Percentiles rank a stretch among this genome's conserved stretches.
These are phyloP conservation scores for Allophyes oxyacanthae DNA, from an alignment of 2,888 invertebrate species.

Conservation along the genomic window DNA sequence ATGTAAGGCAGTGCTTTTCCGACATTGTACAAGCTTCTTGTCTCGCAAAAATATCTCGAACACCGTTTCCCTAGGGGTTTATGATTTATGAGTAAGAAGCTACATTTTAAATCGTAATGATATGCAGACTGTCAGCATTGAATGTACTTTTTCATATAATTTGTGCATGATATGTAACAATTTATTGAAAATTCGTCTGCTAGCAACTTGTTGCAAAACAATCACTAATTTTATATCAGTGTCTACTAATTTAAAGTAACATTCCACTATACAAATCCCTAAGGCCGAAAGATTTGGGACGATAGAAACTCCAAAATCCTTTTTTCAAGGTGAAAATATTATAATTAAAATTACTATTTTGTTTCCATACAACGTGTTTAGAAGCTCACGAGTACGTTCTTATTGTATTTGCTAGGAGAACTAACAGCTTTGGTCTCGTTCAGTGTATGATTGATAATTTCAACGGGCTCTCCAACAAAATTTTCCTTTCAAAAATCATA, in stretches of 20 bases:
- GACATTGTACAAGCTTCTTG: constrained; percentile 78
- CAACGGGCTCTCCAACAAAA: too few relatives aligned
- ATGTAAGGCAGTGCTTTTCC: constrained; percentile 86
- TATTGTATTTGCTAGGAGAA: not conserved
- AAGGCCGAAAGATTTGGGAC: constrained; percentile 50
- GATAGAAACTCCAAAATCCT: constrained; percentile 49
- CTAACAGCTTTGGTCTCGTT: too few relatives aligned
- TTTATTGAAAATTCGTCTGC: constrained; percentile 57
- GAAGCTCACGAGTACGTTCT: constrained; percentile 12
- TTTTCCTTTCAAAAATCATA: too few relatives aligned
- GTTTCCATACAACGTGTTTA: constrained; percentile 51
- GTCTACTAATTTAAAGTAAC: constrained; percentile 55
- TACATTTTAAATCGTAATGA: constrained; percentile 72
- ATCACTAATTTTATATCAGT: constrained; percentile 56
- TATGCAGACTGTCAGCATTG: constrained; percentile 80
- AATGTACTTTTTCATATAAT: constrained; percentile 62
- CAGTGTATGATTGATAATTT: too few relatives aligned
- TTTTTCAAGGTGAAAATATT: constrained; percentile 52
- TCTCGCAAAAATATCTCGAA: constrained; percentile 63
- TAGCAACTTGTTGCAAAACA: constrained; percentile 56
- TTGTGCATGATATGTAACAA: constrained; percentile 85
- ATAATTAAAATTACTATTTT: constrained; percentile 47
- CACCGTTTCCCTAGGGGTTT: constrained; percentile 51
- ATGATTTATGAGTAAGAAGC: constrained; percentile 59
- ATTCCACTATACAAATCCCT: constrained; percentile 54